Evolutionary conservation across 2,888 invertebrate genomes (phyloP).

Genomic region (Agrochola lota): DNA sequence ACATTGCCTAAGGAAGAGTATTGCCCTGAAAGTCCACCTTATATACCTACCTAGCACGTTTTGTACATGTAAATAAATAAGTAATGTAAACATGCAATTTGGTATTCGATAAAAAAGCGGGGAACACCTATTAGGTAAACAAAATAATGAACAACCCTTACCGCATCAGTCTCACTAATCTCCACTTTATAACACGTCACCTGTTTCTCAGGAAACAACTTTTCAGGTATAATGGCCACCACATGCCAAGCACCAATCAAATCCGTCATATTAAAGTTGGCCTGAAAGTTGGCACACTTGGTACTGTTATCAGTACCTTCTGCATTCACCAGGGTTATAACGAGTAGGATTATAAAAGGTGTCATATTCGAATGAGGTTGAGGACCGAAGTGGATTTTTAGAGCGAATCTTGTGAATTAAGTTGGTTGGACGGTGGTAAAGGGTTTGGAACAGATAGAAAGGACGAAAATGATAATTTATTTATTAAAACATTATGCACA

Average conservation of each 20-base stretch:
- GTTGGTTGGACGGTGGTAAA: neutral
- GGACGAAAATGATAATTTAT: too few species aligned
- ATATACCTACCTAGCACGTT: too few species aligned
- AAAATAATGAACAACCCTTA: constrained; percentile 60
- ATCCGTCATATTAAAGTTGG: constrained; percentile 77
- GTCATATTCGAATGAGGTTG: constrained; percentile 67
- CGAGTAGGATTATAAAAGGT: constrained; percentile 60
- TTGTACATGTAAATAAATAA: too few species aligned
- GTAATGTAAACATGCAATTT: too few species aligned
- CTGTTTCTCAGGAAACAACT: constrained; percentile 79
- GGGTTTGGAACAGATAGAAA: constrained; percentile 58
- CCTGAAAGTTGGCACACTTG: constrained; percentile 78
- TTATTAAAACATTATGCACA: too few species aligned
- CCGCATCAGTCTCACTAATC: constrained; percentile 85
- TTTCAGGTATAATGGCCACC: constrained; percentile 83
- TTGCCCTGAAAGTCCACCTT: too few species aligned
- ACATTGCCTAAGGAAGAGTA: too few species aligned
- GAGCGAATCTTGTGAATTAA: constrained; percentile 48
- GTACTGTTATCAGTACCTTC: constrained; percentile 67
- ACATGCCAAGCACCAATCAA: constrained; percentile 83
- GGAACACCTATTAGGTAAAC: too few species aligned
- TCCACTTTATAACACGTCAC: constrained; percentile 83
- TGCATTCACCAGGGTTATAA: constrained; percentile 65
- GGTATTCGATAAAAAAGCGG: too few species aligned
- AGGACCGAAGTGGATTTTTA: constrained; percentile 34